Base-by-base conservation (phyloP, 2,113 vertebrate genomes). In the Oostethus manadensis region DNA sequence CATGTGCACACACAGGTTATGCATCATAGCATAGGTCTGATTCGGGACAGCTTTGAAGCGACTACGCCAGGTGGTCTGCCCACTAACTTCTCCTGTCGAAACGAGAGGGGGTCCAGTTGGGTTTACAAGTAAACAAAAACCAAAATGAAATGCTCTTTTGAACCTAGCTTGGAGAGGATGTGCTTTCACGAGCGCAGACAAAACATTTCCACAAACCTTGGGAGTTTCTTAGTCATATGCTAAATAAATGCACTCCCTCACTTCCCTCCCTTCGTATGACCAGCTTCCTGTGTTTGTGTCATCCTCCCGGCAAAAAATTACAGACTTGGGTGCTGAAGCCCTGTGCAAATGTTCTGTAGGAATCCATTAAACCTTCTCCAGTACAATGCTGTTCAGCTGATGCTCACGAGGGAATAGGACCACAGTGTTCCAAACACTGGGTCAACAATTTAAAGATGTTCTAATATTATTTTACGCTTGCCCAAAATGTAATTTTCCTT, bases 61-160 rank as follows among this genome's bases (percentile, higher is more conserved):
- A 72, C 62, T 68, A 35, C 62, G 51, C 74, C 71, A 84, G 78
- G 83, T 82, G 79, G 77, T 64, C 69, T 66, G 65, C 61, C 60
- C 66, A 65, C 76, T 69, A 81, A 81, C 71, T 72, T 66, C 67
- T 66, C 57, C 58, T 53, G 73, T 66, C 58, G 4, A 68, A 75
- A 67, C 62, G 65, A 65, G 10, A 58, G 29, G 40, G n/a, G 61
- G 43, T 59, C 38, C 33, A 38, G 18, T 55, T 64, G 59, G 64
- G 21, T 67, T 79, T 68, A 69, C 62, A 75, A 71, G 72, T 62
- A 50, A 70, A 55, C n/a, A 40, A 55, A 55, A 40, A 40, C 16
- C 38, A 55, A 35, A 14, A 20, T 13, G 13, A 83, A 78, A 73
- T 62, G 68, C 61, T 67, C 51, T 66, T 47, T 58, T 65, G 62